Conservation (phyloP, 2,797 vertebrate species). For the Octomys mimax region DNA sequence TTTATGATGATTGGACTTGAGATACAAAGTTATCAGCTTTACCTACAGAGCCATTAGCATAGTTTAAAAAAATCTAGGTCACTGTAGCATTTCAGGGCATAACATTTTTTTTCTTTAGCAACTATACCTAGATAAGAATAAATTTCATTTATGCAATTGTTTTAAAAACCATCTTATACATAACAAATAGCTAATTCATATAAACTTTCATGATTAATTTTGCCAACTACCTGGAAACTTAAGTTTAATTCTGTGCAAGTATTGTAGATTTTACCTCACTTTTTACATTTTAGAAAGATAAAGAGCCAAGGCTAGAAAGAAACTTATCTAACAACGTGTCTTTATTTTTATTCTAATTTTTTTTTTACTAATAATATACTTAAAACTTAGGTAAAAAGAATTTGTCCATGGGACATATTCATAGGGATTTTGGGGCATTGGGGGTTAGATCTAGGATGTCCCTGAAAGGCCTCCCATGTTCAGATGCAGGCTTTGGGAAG, state of each 20-base stretch:
- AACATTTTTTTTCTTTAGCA: conserved; percentile 4
- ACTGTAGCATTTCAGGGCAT: conserved; percentile 27
- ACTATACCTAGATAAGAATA: conserved; percentile 61
- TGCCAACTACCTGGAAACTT: conserved; percentile 44
- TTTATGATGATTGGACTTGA: neutral
- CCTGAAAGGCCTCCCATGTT: neutral
- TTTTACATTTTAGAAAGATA: conserved; percentile 51
- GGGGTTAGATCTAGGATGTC: neutral
- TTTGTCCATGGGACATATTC: neutral
- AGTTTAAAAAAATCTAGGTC: conserved; percentile 50
- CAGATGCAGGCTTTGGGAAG: neutral
- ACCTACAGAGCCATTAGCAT: conserved; percentile 64
- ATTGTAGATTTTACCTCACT: conserved; percentile 37
- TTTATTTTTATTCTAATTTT: conserved; percentile 42
- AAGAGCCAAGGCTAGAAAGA: neutral
- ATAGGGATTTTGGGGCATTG: neutral
- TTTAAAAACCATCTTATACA: conserved; percentile 57
- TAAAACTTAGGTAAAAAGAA: conserved; percentile 13
- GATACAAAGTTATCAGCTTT: conserved; percentile 70
- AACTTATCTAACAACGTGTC: neutral
- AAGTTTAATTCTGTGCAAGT: conserved; percentile 23
- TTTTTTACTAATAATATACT: neutral
- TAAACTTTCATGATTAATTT: neutral
- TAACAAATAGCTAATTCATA: conserved; percentile 44
- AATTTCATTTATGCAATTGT: conserved; percentile 45